phyloP scores from a whole-genome alignment of 2,888 invertebrate genomes.

The Hyposoter dolosus region DNA sequence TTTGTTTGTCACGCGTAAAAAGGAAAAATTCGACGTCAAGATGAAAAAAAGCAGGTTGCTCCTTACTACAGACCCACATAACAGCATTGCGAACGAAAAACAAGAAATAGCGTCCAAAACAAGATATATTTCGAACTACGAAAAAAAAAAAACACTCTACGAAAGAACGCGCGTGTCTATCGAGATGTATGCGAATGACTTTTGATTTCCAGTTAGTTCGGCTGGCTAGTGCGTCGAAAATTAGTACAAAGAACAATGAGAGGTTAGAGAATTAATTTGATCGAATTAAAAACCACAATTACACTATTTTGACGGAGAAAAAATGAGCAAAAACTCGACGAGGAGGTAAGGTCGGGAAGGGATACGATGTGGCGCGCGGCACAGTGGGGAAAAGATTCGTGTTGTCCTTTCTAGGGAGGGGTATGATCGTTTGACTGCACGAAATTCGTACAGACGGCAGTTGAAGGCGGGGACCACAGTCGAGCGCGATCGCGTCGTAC shows the following conservation, averaged over 20 bases:
- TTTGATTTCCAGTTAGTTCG: not conserved
- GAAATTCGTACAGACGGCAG: conserved; percentile 72
- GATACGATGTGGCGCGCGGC: not conserved
- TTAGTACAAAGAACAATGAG: not conserved
- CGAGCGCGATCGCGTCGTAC: conserved; percentile 75
- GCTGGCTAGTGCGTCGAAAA: not conserved
- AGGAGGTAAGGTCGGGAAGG: not conserved
- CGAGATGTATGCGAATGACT: not conserved
- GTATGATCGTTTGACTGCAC: conserved; percentile 59
- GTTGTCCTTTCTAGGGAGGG: conserved; percentile 32
- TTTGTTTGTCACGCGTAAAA: not conserved
- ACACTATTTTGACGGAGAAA: not conserved
- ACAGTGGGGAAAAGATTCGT: conserved; percentile 46
- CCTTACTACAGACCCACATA: not conserved
- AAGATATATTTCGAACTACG: not conserved
- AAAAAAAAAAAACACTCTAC: not conserved
- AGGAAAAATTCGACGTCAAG: not conserved
- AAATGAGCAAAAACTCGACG: not conserved
- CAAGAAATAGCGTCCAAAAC: not conserved
- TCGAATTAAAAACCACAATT: not conserved
- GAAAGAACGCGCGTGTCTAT: not conserved
- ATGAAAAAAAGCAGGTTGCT: not conserved
- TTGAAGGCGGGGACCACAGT: conserved; percentile 76
- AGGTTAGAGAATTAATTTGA: not conserved
- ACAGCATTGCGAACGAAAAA: not conserved